phyloP scores from a whole-genome alignment of 2,888 invertebrate species.

The Taphrorychus bicolor region DNA sequence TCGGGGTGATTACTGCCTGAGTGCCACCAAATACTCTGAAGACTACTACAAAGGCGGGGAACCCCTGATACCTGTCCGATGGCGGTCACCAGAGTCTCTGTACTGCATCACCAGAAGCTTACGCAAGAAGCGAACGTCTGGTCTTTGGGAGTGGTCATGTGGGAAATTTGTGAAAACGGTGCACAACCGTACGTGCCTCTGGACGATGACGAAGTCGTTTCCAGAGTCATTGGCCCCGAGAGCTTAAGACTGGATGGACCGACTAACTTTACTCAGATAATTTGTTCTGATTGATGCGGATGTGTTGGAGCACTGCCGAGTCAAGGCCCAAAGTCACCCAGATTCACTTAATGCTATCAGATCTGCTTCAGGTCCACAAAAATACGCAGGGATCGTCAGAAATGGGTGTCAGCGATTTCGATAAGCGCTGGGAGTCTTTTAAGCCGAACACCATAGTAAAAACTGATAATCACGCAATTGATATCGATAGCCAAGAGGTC shows the following conservation, averaged over 20 bases:
- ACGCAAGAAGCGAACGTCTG: conserved; percentile 75
- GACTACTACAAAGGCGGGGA: conserved; percentile 70
- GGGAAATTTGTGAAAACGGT: conserved; percentile 83
- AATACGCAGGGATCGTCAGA: conserved; percentile 46
- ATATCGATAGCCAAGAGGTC: conserved; percentile 31
- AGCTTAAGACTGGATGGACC: conserved; percentile 57
- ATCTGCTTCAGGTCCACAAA: conserved; percentile 57
- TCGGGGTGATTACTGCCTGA: conserved; percentile 78
- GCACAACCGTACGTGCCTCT: conserved; percentile 69
- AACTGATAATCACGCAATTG: conserved; percentile 56
- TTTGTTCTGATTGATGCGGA: conserved; percentile 73
- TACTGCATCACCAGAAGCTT: conserved; percentile 64
- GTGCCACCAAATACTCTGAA: conserved; percentile 64
- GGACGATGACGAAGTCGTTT: conserved; percentile 68
- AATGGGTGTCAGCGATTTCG: conserved; percentile 66
- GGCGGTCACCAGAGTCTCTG: conserved; percentile 77
- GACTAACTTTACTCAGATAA: conserved; percentile 56
- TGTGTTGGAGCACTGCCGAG: conserved; percentile 68
- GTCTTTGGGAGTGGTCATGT: conserved; percentile 79
- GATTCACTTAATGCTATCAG: conserved; percentile 62
- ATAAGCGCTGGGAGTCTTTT: conserved; percentile 75
- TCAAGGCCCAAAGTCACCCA: conserved; percentile 62
- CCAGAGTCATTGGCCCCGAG: conserved; percentile 64
- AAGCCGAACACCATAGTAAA: conserved; percentile 71
- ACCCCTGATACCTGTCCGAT: conserved; percentile 70